Evolutionary conservation across 2,888 invertebrate genomes (phyloP), one percentile per base, ranked within the genome.

Genomic region (Lathronympha strigana): DNA sequence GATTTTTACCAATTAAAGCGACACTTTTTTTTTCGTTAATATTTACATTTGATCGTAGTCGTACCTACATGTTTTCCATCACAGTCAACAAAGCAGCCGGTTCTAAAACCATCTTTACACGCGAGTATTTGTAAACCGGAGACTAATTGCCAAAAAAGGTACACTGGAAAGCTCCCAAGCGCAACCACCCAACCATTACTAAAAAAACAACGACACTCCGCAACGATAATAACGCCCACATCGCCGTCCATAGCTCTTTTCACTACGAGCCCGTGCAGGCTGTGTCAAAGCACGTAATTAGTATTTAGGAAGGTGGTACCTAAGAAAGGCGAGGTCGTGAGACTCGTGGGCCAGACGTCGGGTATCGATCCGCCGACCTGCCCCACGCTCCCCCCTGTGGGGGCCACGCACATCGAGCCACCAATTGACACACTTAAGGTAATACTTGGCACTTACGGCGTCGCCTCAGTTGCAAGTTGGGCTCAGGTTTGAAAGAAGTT

Each of bases 331-430:
- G 90, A 90, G 91, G 90, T 90, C 90, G 90, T 86, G 88, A 90
- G 90, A 93, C 93, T 90, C 90, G 90, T 86, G 88, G 90, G 90
- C 93, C 93, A 93, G 93, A 93, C 93, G 93, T 92, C 92, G 93
- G 90, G 92, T 93, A 94, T 93, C 93, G 94, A 93, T 93, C 93
- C 92, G 86, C 76, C 93, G 93, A 93, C 93, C 93, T 90, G 85
- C 90, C 91, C 88, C 90, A 88, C 90, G 83, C 83, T 81, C 76
- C 75, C 76, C 83, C 83, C 83, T 71, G 78, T 77, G 83, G 85
- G 86, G 79, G 84, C 83, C 86, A 91, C 91, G 90, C 92, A 90
- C 91, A 90, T 88, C 88, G 82, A 87, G 81, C 86, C 86, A 85
- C 88, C 92, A 90, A 92, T 92, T 92, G 92, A 92, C 91, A 92